Conservation (phyloP, 2,888 invertebrate species). For the Tiliacea citrago region DNA sequence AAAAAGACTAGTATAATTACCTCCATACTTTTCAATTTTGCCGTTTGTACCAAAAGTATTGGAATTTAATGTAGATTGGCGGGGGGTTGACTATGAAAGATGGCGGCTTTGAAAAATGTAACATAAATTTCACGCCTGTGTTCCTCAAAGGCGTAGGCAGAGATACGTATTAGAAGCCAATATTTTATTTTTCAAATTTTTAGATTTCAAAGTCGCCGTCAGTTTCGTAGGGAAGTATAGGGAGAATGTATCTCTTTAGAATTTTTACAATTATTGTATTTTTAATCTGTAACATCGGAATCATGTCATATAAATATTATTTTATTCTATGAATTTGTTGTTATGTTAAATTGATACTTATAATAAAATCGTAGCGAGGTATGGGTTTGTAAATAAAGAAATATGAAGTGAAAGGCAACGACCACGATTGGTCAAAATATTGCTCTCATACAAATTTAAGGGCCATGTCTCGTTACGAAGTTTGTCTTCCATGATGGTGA, state of each 20-base stretch:
- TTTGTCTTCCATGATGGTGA: constrained; percentile 7
- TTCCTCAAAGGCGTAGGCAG: too few relatives aligned
- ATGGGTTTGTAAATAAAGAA: background rate
- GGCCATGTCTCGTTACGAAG: background rate
- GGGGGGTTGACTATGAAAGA: background rate
- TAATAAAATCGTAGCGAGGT: constrained; percentile 7
- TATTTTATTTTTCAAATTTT: background rate
- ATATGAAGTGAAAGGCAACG: background rate
- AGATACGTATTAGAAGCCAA: background rate
- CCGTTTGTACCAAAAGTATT: constrained; percentile 38
- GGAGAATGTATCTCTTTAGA: constrained; percentile 61
- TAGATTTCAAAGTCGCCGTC: constrained; percentile 17
- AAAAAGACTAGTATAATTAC: background rate
- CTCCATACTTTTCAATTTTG: constrained; percentile 29
- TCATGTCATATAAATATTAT: constrained; percentile 27
- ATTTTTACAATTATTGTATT: constrained; percentile 24
- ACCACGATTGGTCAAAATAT: background rate
- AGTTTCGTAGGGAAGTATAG: constrained; percentile 23
- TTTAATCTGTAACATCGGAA: constrained; percentile 8
- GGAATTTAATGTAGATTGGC: constrained; percentile 36
- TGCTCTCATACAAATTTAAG: background rate
- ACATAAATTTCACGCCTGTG: too few relatives aligned
- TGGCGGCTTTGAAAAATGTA: constrained; percentile 5
- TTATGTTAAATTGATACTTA: constrained; percentile 13
- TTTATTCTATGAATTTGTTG: constrained; percentile 31